A percentile compares a stretch with the other conserved stretches of the same genome.
Conservation (phyloP, 2,888 invertebrate genomes). For the Ophioninae sp. region DNA sequence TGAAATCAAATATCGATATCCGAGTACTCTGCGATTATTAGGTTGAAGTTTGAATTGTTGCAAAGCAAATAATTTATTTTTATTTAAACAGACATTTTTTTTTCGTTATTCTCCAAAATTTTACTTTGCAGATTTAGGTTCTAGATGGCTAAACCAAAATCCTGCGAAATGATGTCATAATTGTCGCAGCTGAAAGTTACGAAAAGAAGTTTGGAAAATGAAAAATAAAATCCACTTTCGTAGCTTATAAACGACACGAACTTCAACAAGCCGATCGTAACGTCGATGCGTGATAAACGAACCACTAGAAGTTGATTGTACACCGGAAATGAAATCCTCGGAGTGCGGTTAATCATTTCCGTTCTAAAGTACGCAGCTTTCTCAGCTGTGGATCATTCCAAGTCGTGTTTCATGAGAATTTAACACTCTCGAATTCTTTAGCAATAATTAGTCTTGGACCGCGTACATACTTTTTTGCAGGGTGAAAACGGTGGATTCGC, state of each 20-base stretch:
- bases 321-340: conserved; percentile 54
- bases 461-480: neutral
- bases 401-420: conserved; percentile 41
- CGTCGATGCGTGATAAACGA: conserved; percentile 13
- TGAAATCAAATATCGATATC: too few relatives aligned
- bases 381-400: conserved; percentile 44
- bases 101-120: too few relatives aligned
- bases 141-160: too few relatives aligned
- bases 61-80: too few relatives aligned
- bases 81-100: too few relatives aligned
- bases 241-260: too few relatives aligned
- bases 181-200: too few relatives aligned
- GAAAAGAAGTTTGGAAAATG: too few relatives aligned
- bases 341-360: conserved; percentile 56
- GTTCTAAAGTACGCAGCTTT: conserved; percentile 39
- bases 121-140: too few relatives aligned
- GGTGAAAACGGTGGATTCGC: neutral
- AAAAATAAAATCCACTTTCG: too few relatives aligned
- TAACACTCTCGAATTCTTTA: conserved; percentile 10
- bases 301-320: conserved; percentile 14
- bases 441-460: conserved; percentile 1
- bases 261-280: neutral
- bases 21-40: neutral
- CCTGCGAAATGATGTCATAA: too few relatives aligned
- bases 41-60: too few relatives aligned